A percentile compares a stretch with the other conserved stretches of the same genome.
Evolutionary conservation across 2,797 vertebrate genomes (phyloP).

Genomic region (Sphenopsis melanotis): DNA sequence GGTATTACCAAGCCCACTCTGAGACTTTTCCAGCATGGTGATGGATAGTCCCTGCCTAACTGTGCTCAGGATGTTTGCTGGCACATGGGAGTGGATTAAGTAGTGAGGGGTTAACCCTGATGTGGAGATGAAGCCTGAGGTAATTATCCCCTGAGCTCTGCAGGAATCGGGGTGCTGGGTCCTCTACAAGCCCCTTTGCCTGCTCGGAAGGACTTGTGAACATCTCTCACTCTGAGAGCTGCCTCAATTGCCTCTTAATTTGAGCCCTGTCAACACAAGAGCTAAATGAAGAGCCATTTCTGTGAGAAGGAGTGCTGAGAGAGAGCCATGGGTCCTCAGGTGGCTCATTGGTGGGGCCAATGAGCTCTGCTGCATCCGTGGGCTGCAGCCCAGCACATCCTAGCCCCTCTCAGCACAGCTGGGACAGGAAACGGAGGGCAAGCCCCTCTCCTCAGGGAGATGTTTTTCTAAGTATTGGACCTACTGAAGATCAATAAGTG

Average conservation of each 20-base stretch:
- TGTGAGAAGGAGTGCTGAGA: neutral
- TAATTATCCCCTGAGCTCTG: neutral
- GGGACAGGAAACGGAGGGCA: neutral
- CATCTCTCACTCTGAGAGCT: neutral
- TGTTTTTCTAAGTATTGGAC: neutral
- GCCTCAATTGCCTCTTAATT: constrained; percentile 17
- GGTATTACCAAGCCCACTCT: neutral
- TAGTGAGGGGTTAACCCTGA: neutral
- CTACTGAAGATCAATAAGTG: neutral
- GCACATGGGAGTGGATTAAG: neutral
- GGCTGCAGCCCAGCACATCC: neutral
- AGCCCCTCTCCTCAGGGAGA: neutral
- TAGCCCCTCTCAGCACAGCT: fast-evolving
- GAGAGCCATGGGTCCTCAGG: neutral
- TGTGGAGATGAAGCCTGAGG: neutral
- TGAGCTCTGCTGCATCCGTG: neutral
- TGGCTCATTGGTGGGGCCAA: neutral
- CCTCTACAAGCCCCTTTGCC: neutral
- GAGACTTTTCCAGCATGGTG: neutral
- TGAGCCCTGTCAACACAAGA: constrained; percentile 1
- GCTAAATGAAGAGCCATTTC: constrained; percentile 1
- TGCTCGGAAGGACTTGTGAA: neutral
- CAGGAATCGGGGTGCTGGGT: neutral
- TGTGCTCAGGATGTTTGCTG: neutral
- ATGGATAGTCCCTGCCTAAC: neutral